Base-by-base conservation (phyloP, 2,113 vertebrate genomes). In the Hippocampus abdominalis region DNA sequence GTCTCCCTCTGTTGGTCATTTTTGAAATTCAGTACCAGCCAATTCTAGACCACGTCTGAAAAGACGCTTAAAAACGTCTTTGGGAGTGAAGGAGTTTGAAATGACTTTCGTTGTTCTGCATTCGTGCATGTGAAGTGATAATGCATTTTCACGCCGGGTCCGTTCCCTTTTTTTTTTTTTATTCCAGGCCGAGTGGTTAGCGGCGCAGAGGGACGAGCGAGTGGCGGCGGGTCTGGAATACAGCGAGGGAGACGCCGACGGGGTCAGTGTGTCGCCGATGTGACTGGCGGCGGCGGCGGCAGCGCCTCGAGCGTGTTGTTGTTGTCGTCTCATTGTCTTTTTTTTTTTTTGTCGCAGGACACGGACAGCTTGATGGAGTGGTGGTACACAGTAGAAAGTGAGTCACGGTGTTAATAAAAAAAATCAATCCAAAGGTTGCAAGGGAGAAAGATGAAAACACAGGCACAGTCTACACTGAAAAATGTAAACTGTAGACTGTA, bases 301-400 rank as follows among this genome's bases (percentile, higher is more conserved):
- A 12, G 3, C 4, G 5, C 40, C 18, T 54, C 48, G 7, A 63
- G 6, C 40, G 7, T 40, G 2, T 18, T 10, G 5, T 21, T 2
- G 36, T 18, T 16, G 36, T 60, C 6, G 36, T 0, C 8, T 27
- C 21, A 29, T 39, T 0, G 53, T 8, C 15, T 10, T 40, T 51
- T 15, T 71, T 10, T 40, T 51, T 15, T 71, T 72, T 46, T 42
- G 15, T 54, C 54, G 3, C 85, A 93, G 92, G 91, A 93, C 81
- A 92, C 89, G 8, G 92, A 93, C 85, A 92, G 90, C 73, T 70
- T 93, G 76, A 91, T 91, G 87, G 91, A 91, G 81, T 92, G 91
- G 90, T 93, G 91, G 92, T 70, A 90, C 77, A 91, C 88, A 0
- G 91, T 92, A 13, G 90, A 92, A 68, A 68, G 92, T 93, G 80